Base-by-base conservation (phyloP, 53 echinoderm and acorn worm genomes). In the Glandiceps talaboti region DNA sequence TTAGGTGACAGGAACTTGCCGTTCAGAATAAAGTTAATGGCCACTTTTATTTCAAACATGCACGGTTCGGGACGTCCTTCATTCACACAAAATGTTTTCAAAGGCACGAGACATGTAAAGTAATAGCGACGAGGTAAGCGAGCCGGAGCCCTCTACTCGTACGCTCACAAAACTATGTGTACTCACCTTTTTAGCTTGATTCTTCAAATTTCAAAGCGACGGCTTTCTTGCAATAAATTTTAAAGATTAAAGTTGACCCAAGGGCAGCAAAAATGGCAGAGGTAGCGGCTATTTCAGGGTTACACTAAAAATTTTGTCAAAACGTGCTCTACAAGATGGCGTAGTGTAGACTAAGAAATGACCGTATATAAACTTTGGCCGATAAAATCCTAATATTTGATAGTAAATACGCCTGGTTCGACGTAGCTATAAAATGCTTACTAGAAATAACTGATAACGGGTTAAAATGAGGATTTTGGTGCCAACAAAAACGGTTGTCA, bases 291-390 rank as follows among this genome's bases (percentile, higher is more conserved):
- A 45, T 45, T 45, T 45, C 64, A 45, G 64, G 64, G 64, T 45
- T 45, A 45, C 64, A 45, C 64, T 45, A 45, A 45, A 45, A 45
- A 45, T 45, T n/a, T 45, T 45, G 64, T 45, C 64, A 45, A 45
- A 45, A 45, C 64, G 64, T 45, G 64, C 64, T 45, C 64, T 45
- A 45, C 64, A 45, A 45, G 64, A 45, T 45, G 64, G 64, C 64
- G 64, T 45, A 45, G 64, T 45, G 64, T 45, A 6, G 64, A 45
- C 64, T 45, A 20, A 45, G 64, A 45, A 45, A 45, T 45, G 64
- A 45, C 64, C 64, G 64, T 45, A 45, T 45, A 45, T 45, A 45
- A 45, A 45, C 64, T 45, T 45, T 45, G 64, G 64, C 64, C 64
- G 64, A 45, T 45, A 45, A 45, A 45, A 45, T 20, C 64, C 64